Percentiles rank a stretch among this genome's conserved stretches.
phyloP scores from a whole-genome alignment of 2,888 invertebrate species.

The Steinernema carpocapsae region DNA sequence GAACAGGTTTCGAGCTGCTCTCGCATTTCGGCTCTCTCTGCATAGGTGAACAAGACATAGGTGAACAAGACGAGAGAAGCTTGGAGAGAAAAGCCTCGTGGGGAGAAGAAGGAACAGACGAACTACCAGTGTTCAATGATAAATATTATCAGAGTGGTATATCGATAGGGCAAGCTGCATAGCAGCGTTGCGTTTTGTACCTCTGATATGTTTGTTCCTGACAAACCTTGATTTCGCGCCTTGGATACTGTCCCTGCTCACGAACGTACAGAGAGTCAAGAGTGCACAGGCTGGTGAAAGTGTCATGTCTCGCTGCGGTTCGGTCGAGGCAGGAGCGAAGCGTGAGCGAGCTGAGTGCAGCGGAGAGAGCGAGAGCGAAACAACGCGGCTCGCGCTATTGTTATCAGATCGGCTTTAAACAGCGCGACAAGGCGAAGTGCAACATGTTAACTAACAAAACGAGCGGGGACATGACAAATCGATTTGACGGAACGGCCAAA shows the following conservation, averaged over 20 bases:
- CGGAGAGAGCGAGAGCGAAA: conserved; percentile 31
- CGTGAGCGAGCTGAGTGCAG: conserved; percentile 20
- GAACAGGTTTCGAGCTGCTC: conserved; percentile 31
- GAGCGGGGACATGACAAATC: conserved; percentile 16
- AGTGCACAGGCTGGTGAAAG: conserved; percentile 25
- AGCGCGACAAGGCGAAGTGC: conserved; percentile 33
- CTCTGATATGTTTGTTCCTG: not conserved
- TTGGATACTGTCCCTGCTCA: not conserved
- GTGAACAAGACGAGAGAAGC: conserved; percentile 27
- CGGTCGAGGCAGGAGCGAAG: not conserved
- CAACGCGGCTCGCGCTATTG: conserved; percentile 27
- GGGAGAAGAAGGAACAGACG: conserved; percentile 30
- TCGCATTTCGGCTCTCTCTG: conserved; percentile 27
- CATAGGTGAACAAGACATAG: conserved; percentile 32
- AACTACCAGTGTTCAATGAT: conserved; percentile 34
- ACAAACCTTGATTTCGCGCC: conserved; percentile 20
- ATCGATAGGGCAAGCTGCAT: conserved; percentile 27
- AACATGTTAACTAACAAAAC: conserved; percentile 30
- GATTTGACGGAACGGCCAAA: conserved; percentile 29
- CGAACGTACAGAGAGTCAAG: not conserved
- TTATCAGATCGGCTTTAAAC: conserved; percentile 35
- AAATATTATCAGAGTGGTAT: conserved; percentile 28
- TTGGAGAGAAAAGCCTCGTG: conserved; percentile 26
- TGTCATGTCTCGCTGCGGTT: conserved; percentile 1
- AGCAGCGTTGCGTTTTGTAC: conserved; percentile 2